phyloP scores from a whole-genome alignment of 2,888 invertebrate species.

The Melanophora roralis region DNA sequence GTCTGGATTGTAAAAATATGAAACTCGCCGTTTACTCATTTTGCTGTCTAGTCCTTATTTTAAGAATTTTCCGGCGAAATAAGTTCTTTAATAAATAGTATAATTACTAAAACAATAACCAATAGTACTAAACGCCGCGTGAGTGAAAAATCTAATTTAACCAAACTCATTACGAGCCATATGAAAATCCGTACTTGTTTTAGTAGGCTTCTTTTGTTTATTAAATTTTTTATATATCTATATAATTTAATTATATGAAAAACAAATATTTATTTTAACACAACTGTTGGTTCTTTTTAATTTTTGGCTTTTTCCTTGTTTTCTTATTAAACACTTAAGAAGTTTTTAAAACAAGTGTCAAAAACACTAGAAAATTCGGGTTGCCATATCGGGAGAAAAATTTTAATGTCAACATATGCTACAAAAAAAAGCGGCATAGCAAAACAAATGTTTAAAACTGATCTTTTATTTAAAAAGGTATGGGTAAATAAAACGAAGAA shows the following conservation, averaged over 20 bases:
- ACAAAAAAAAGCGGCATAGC: no score
- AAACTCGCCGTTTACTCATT: slow-evolving; percentile 82
- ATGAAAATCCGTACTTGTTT: not conserved
- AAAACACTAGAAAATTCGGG: no score
- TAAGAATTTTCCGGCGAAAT: slow-evolving; percentile 71
- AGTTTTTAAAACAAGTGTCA: slow-evolving; percentile 24
- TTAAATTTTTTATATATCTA: not conserved
- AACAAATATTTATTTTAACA: not conserved
- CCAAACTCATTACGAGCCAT: slow-evolving; percentile 52
- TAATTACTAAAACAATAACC: slow-evolving; percentile 81
- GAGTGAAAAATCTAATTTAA: slow-evolving; percentile 78
- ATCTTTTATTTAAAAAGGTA: no score
- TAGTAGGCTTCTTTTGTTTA: not conserved
- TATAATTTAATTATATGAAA: not conserved
- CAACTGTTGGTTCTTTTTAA: not conserved
- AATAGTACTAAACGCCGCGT: slow-evolving; percentile 83
- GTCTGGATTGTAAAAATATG: slow-evolving; percentile 98
- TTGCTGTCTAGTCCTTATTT: slow-evolving; percentile 53
- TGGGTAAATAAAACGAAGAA: no score
- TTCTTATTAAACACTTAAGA: not conserved
- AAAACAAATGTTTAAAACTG: no score
- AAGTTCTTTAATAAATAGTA: slow-evolving; percentile 82
- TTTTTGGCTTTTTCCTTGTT: not conserved
- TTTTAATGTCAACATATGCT: no score
- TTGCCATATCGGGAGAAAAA: not conserved